Conservation (phyloP, 2,888 invertebrate genomes). For the Rhagophthalmus giganteus region DNA sequence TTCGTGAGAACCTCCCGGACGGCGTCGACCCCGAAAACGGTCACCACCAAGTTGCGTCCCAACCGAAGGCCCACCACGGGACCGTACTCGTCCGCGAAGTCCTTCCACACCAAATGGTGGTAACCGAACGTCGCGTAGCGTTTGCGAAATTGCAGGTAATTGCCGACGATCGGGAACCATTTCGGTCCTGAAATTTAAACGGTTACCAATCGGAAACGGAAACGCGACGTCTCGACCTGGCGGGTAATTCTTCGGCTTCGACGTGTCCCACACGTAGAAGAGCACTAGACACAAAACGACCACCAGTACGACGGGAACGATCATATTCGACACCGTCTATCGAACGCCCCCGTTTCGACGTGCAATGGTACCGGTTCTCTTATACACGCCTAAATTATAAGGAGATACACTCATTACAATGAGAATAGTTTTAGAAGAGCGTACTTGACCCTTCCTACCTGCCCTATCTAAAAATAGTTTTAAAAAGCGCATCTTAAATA, state of each 20-base stretch:
- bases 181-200: constrained; percentile 58
- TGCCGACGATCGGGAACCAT: constrained; percentile 62
- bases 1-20: constrained; percentile 64
- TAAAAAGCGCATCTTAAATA: too few relatives aligned
- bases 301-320: background rate
- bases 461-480: too few relatives aligned
- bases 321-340: constrained; percentile 2
- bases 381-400: constrained; percentile 11
- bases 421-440: too few relatives aligned
- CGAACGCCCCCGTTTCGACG: constrained; percentile 8
- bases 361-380: constrained; percentile 22
- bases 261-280: constrained; percentile 37
- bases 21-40: constrained; percentile 65
- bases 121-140: constrained; percentile 53
- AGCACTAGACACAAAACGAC: too few relatives aligned
- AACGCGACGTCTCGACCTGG: too few relatives aligned
- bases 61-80: constrained; percentile 68
- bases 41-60: constrained; percentile 64
- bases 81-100: constrained; percentile 64
- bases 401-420: background rate
- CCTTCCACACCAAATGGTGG: constrained; percentile 64
- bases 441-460: too few relatives aligned
- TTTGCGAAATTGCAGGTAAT: constrained; percentile 51
- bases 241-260: constrained; percentile 58
- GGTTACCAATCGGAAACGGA: too few relatives aligned